These are phyloP conservation scores for Troilus luridus DNA, from an alignment of 2,888 invertebrate genomes.

Conservation along the genomic window DNA sequence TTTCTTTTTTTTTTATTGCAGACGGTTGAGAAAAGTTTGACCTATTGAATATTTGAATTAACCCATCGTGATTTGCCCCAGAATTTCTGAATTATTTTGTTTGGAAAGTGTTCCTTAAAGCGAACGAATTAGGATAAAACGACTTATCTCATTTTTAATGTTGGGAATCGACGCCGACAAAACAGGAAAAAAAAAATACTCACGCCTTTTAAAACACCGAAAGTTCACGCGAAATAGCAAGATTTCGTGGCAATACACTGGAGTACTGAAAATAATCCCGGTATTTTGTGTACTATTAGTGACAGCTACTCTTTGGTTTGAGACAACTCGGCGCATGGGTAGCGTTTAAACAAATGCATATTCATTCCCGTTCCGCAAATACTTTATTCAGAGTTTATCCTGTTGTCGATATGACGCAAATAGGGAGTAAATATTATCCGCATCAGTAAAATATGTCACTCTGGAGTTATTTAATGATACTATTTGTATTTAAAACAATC, in stretches of 20 bases:
- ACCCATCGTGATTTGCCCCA: not conserved
- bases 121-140: not conserved
- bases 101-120: not conserved
- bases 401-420: conserved; percentile 12
- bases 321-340: not conserved
- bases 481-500: not conserved
- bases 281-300: not conserved
- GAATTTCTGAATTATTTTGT: not conserved
- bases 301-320: not conserved
- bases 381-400: not conserved
- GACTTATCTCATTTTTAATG: not conserved
- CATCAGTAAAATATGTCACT: not conserved
- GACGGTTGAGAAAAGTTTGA: not conserved
- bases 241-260: not conserved
- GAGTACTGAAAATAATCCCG: not conserved
- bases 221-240: not conserved
- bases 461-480: not conserved
- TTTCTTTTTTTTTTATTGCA: not conserved
- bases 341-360: conserved; percentile 4
- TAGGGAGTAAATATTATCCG: not conserved
- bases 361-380: not conserved
- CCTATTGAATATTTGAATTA: not conserved
- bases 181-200: not conserved
- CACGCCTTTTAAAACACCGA: not conserved
- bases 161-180: not conserved